A percentile compares a stretch with the other conserved stretches of the same genome.
Conservation (phyloP, 2,888 invertebrate genomes). For the Nomada goodeniana region DNA sequence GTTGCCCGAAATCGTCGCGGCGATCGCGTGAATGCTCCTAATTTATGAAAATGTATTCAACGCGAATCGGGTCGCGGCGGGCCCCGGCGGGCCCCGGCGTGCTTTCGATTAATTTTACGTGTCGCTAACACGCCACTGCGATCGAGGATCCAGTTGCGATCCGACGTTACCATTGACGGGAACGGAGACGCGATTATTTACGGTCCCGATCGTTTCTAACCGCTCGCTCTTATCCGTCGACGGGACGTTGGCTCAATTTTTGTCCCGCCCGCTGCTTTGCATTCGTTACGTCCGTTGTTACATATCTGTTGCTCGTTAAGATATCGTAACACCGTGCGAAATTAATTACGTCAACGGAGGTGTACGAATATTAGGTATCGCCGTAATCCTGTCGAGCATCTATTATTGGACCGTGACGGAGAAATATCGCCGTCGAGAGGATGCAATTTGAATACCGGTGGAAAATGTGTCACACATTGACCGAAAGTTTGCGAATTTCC, state of each 20-base stretch:
- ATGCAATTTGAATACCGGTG: too few relatives aligned
- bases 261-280: not conserved
- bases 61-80: conserved; percentile 55
- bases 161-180: not conserved
- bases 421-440: too few relatives aligned
- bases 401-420: too few relatives aligned
- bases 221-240: too few relatives aligned
- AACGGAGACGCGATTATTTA: conserved; percentile 18
- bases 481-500: not conserved
- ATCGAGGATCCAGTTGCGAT: conserved; percentile 22
- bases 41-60: conserved; percentile 76
- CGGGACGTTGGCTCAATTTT: not conserved
- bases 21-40: conserved; percentile 52
- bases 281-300: not conserved
- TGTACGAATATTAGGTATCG: too few relatives aligned
- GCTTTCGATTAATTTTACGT: conserved; percentile 53
- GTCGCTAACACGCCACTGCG: conserved; percentile 49
- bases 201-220: not conserved
- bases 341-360: too few relatives aligned
- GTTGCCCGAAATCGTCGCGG: conserved; percentile 51
- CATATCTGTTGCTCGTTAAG: too few relatives aligned
- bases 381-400: too few relatives aligned
- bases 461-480: not conserved
- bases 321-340: too few relatives aligned
- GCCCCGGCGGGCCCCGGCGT: conserved; percentile 45